Evolutionary conservation across 2,797 vertebrate species (phyloP).

Genomic region (Typhlichthys eigenmanni): DNA sequence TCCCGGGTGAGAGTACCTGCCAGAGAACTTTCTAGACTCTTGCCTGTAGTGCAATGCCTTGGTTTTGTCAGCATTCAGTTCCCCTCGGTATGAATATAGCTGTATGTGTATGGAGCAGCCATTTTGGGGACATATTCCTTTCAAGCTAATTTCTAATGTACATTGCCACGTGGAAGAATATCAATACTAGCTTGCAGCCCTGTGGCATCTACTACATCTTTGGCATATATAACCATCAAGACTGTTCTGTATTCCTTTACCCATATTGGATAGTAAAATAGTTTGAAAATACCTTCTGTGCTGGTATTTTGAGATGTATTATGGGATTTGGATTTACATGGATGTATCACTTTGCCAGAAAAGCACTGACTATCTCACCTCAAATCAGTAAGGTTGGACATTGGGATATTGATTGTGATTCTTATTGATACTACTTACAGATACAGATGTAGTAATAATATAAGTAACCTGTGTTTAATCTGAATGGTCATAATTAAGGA

Average conservation of each 20-base stretch:
- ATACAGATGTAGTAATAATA: too few species aligned
- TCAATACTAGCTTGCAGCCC: background rate
- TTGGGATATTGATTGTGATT: background rate
- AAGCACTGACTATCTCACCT: background rate
- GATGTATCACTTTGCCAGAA: background rate
- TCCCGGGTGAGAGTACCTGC: slow-evolving; percentile 51
- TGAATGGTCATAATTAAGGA: background rate
- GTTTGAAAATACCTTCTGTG: too few species aligned
- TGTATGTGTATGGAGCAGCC: slow-evolving; percentile 4
- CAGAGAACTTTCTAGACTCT: slow-evolving; percentile 27
- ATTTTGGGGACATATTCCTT: background rate
- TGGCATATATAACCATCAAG: background rate
- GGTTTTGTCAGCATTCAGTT: slow-evolving; percentile 36
- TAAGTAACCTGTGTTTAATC: background rate
- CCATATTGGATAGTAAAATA: background rate
- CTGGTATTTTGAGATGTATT: background rate
- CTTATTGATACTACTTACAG: background rate
- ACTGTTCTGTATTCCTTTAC: background rate
- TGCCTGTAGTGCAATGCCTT: slow-evolving; percentile 42
- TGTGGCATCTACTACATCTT: background rate
- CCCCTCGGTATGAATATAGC: slow-evolving; percentile 42
- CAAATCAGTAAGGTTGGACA: background rate
- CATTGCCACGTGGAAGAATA: background rate
- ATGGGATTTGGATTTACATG: too few species aligned
- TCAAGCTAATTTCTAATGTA: background rate